These are phyloP conservation scores for Corydoras sp. DNA, from an alignment of 2,113 vertebrate genomes.

Conservation along the genomic window DNA sequence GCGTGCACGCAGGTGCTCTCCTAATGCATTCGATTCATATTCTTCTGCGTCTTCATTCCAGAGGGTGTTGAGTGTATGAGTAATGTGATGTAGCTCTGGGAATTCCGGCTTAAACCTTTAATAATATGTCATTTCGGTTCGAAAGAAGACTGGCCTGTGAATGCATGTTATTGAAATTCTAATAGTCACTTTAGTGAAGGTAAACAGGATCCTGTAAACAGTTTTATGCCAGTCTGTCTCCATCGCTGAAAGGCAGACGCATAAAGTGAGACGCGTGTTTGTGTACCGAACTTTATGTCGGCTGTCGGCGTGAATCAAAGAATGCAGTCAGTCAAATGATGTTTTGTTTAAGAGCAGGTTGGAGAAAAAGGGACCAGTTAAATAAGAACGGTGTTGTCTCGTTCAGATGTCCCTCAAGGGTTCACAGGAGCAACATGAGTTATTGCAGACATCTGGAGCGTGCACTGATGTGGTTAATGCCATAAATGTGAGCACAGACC, in stretches of 20 bases:
- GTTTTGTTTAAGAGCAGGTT: background rate
- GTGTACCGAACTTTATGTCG: background rate
- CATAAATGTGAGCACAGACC: background rate
- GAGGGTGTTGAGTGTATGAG: background rate
- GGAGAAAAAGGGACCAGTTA: background rate
- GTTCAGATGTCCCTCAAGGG: background rate
- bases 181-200: background rate
- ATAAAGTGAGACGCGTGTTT: background rate
- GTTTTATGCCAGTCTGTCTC: background rate
- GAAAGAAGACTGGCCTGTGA: background rate
- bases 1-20: background rate
- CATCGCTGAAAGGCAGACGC: background rate
- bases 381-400: background rate
- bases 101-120: slow-evolving; percentile 10
- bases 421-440: background rate
- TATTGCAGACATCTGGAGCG: slow-evolving; percentile 4
- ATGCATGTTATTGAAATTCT: background rate
- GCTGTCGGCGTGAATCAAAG: background rate
- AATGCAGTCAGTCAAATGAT: background rate
- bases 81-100: background rate
- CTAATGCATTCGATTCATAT: background rate
- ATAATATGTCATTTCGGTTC: background rate
- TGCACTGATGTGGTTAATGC: background rate
- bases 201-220: slow-evolving; percentile 12
- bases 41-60: background rate